Base-by-base conservation (phyloP, 23 tunicate genomes). In the Pegea sp. region DNA sequence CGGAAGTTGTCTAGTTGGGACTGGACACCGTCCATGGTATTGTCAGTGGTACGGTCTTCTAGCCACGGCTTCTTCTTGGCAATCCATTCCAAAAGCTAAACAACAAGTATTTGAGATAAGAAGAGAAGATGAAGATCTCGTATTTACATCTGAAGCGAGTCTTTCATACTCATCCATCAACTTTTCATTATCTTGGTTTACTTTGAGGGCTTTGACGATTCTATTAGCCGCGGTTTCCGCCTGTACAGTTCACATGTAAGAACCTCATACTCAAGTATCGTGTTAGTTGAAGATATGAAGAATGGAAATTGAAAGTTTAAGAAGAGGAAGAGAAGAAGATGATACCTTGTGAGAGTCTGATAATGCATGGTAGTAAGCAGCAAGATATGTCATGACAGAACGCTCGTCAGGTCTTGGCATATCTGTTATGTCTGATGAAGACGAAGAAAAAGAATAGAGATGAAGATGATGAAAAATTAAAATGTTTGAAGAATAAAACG, bases 141-240 rank as follows among this genome's bases (percentile, higher is more conserved):
- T 38, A 38, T 38, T 8, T 38, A 38, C 95, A 68, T 91, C 99
- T 13, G 99, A 91, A 33, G 99, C 99, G 27, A 91, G 86, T 48
- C 78, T 62, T 52, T 91, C 99, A 46, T 91, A 91, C 49, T 91
- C 99, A 59, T 91, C 99, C 99, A 91, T 91, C 48, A 91, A 57
- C 33, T 65, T 68, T 33, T 91, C 99, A 65, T 91, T 91, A 20
- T 81, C 99, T 60, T 91, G 99, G 73, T 91, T 91, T 28, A 91
- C 78, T 1, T 92, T 77, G 24, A 91, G 73, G 21, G 75, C 99
- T 73, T 91, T 91, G 72, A 77, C 61, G 65, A 91, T 91, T 2
- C 99, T 69, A 60, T 91, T 91, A 31, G 99, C 99, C 28, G 99
- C 99, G 22, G 99, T 91, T 53, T 91, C 99, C 54, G 99, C 90